A percentile compares a stretch with the other conserved stretches of the same genome.
Evolutionary conservation across 2,113 vertebrate genomes (phyloP).

Genomic region (Macroglossus sobrinus): DNA sequence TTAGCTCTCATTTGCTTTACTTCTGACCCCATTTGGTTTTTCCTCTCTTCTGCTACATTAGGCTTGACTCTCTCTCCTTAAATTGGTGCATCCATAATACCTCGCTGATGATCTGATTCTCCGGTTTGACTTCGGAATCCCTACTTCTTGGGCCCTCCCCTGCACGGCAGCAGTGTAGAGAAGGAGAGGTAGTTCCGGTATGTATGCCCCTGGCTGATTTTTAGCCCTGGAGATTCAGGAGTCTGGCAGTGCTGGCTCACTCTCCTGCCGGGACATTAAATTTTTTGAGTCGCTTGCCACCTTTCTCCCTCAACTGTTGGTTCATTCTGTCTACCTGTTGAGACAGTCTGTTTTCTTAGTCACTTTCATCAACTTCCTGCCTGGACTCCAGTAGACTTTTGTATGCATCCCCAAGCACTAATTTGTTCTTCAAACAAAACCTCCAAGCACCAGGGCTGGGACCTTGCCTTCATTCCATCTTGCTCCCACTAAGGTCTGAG

Average conservation of each 20-base stretch:
- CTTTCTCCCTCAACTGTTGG: background rate
- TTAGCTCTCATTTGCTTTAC: background rate
- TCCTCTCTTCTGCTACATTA: background rate
- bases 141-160: fast-evolving
- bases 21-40: background rate
- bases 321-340: background rate
- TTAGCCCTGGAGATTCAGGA: background rate
- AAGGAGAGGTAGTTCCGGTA: background rate
- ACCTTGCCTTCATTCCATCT: background rate
- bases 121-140: background rate
- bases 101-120: background rate
- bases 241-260: background rate
- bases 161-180: no score
- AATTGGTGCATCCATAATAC: background rate
- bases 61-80: background rate
- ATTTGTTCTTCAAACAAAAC: background rate
- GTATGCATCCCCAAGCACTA: background rate
- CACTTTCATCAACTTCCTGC: background rate
- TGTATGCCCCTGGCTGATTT: background rate
- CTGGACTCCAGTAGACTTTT: background rate
- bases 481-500: background rate
- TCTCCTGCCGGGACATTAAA: background rate
- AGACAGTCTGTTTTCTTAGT: background rate
- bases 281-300: background rate
- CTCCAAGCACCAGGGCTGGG: background rate